phyloP scores from a whole-genome alignment of 2,797 vertebrate species.

The Hoplostethus atlanticus region DNA sequence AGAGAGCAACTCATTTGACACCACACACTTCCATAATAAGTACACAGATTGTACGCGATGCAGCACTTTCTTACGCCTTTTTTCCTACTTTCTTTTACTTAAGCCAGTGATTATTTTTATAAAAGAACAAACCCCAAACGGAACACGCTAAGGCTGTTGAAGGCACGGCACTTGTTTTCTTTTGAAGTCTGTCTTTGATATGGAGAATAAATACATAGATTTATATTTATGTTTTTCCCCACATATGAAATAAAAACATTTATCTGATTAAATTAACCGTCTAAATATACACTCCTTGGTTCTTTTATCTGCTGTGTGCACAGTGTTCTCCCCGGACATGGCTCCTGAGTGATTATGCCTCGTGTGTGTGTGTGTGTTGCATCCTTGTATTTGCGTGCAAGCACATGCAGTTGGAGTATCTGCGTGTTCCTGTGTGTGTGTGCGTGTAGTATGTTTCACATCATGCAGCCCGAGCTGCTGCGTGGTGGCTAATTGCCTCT shows the following conservation, averaged over 20 bases:
- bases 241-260: slow-evolving; percentile 65
- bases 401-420: slow-evolving; percentile 1
- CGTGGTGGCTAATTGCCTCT: slow-evolving; percentile 83
- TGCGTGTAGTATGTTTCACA: slow-evolving; percentile 56
- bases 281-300: slow-evolving; percentile 74
- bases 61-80: slow-evolving; percentile 33
- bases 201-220: slow-evolving; percentile 73
- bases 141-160: slow-evolving; percentile 54
- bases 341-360: slow-evolving; percentile 67
- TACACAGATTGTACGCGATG: slow-evolving; percentile 23
- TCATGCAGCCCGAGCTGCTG: slow-evolving; percentile 56
- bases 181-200: slow-evolving; percentile 84
- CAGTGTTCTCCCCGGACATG: slow-evolving; percentile 62
- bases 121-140: slow-evolving; percentile 75
- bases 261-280: slow-evolving; percentile 79
- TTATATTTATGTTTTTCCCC: slow-evolving; percentile 60
- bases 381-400: slow-evolving; percentile 9
- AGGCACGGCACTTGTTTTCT: slow-evolving; percentile 46
- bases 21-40: slow-evolving; percentile 21
- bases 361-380: slow-evolving; percentile 12
- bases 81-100: slow-evolving; percentile 53
- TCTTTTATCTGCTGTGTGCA: slow-evolving; percentile 72
- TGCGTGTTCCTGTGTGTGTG: slow-evolving; percentile 9
- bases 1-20: slow-evolving; percentile 8
- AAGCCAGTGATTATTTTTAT: slow-evolving; percentile 66